Base-by-base conservation (phyloP, 2,888 invertebrate species). In the Marasmarcha lunaedactyla region DNA sequence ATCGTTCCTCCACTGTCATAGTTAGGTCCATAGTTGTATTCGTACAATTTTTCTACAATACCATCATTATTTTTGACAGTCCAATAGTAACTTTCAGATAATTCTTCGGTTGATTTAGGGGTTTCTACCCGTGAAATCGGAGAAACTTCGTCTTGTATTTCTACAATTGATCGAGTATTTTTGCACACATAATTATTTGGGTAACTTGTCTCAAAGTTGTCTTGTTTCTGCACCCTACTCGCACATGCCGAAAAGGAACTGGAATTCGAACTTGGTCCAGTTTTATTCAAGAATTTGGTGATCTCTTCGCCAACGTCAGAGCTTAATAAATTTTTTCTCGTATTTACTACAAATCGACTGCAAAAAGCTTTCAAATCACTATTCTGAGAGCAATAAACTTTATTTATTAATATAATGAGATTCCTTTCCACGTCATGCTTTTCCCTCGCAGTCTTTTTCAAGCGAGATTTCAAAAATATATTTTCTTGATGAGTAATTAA, bases 51-150 rank as follows among this genome's bases (percentile, higher is more conserved):
- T 53, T 79, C 68, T 44, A 79, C 77, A 1, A 77, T 54, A 11
- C 81, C 81, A 43, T 76, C 55, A 53, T 71, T 72, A 46, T 79
- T 74, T 58, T 79, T 78, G 0, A 78, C 62, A 1, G 79, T 74
- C 73, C 73, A 78, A 33, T 77, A 62, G 41, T 51, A 70, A 53
- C 79, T 76, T 25, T 76, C 76, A 1, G 74, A 71, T n/a, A 73
- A 57, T 1, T 74, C 68, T 50, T 57, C 71, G 9, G 74, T 72
- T 14, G 57, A 59, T 12, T 63, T 57, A 15, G 63, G 51, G n/a
- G 12, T 30, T 4, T 10, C 6, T 30, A 4, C n/a, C 10, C 10
- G n/a, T n/a, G n/a, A n/a, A n/a, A n/a, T n/a, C n/a, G n/a, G n/a
- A n/a, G n/a, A n/a, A n/a, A n/a, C n/a, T n/a, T 10, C 10, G 30